Evolutionary conservation across 2,888 invertebrate genomes (phyloP).

Genomic region (Aelia acuminata): DNA sequence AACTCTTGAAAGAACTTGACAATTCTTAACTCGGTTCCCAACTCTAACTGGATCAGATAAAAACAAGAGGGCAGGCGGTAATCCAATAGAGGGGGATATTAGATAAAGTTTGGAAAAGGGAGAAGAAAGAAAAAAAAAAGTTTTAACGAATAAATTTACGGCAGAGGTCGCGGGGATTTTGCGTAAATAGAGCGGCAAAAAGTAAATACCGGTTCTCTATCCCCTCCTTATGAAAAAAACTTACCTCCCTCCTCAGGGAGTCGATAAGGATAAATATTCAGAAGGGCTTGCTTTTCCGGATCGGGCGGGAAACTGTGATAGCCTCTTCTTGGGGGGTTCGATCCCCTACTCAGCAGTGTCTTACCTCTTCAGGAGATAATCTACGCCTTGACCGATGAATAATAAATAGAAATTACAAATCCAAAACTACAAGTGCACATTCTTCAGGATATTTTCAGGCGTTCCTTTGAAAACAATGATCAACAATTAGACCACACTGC

Average conservation of each 20-base stretch:
- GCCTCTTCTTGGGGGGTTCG: not conserved
- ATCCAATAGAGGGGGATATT: slow-evolving; percentile 35
- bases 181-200: slow-evolving; percentile 39
- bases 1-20: slow-evolving; percentile 7
- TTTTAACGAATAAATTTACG: slow-evolving; percentile 49
- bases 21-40: slow-evolving; percentile 27
- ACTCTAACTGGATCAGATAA: slow-evolving; percentile 46
- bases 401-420: too few relatives aligned
- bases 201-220: slow-evolving; percentile 18
- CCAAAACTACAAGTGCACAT: too few relatives aligned
- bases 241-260: not conserved
- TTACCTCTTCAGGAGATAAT: not conserved
- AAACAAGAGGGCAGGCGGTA: slow-evolving; percentile 34
- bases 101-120: slow-evolving; percentile 15
- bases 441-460: too few relatives aligned
- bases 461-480: too few relatives aligned
- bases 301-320: not conserved
- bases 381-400: not conserved
- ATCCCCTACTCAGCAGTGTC: not conserved
- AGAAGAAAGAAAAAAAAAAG: not conserved
- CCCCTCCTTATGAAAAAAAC: slow-evolving; percentile 42
- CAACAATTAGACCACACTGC: too few relatives aligned
- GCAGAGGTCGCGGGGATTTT: slow-evolving; percentile 33
- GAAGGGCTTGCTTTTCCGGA: not conserved
- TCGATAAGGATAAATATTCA: slow-evolving; percentile 22